A percentile compares a stretch with the other conserved stretches of the same genome.
Conservation (phyloP, 1,140 invertebrate genomes). For the Drosophila arizonae region DNA sequence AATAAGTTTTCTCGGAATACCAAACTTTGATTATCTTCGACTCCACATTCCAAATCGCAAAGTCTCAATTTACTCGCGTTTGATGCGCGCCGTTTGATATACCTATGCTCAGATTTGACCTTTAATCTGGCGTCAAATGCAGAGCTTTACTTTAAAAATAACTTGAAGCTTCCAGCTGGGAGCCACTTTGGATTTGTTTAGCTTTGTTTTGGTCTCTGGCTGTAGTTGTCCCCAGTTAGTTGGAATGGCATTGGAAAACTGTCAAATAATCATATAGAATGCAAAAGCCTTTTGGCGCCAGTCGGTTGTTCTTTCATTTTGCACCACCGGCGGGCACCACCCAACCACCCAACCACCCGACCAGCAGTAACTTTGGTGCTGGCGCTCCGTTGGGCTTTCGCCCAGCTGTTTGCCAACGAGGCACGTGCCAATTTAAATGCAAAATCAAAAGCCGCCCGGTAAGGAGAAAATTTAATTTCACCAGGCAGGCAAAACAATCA, state of each 20-base stretch:
- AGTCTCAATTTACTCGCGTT: background rate
- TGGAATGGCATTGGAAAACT: conserved; percentile 30
- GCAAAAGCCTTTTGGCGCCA: conserved; percentile 39
- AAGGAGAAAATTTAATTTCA: conserved; percentile 73
- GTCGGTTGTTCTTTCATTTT: conserved; percentile 43
- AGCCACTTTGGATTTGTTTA: background rate
- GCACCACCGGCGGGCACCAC: conserved; percentile 20
- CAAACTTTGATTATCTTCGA: too few species aligned
- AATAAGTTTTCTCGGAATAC: too few species aligned
- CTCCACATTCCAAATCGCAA: background rate
- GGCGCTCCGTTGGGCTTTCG: conserved; percentile 18
- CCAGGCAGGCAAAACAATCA: conserved; percentile 68
- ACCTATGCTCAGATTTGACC: background rate
- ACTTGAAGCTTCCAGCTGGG: conserved; percentile 2
- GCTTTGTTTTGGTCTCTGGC: background rate
- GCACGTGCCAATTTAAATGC: conserved; percentile 79
- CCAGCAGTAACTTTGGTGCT: background rate
- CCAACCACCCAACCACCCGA: background rate
- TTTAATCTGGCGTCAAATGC: conserved; percentile 9
- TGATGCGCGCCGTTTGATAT: background rate
- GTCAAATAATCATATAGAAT: conserved; percentile 37
- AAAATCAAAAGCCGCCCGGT: conserved; percentile 64
- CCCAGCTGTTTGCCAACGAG: conserved; percentile 49
- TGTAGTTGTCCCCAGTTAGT: conserved; percentile 9
- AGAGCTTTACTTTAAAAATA: conserved; percentile 13